phyloP scores from a whole-genome alignment of 1,140 invertebrate species.

The Anadara kagoshimensis region DNA sequence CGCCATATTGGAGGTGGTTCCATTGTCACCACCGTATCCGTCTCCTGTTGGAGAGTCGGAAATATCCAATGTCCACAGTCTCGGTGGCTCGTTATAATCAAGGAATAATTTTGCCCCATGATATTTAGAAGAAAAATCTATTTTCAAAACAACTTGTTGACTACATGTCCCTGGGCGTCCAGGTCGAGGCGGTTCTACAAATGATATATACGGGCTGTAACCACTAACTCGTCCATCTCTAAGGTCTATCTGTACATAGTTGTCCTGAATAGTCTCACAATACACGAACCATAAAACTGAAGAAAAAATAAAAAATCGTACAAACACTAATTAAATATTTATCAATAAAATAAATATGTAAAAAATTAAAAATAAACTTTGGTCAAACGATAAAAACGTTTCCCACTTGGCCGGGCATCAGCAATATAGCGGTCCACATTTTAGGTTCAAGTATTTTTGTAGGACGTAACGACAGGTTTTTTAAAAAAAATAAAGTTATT shows the following conservation, averaged over 20 bases:
- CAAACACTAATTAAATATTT: no score
- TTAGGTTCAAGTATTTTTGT: no score
- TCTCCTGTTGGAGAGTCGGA: constrained; percentile 67
- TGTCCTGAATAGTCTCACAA: constrained; percentile 35
- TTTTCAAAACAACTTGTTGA: constrained; percentile 66
- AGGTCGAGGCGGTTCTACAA: constrained; percentile 56
- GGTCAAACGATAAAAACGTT: no score
- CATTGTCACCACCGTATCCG: constrained; percentile 67
- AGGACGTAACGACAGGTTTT: no score
- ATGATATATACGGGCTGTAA: constrained; percentile 68
- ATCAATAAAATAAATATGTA: no score
- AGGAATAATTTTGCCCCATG: constrained; percentile 59
- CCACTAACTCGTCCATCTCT: constrained; percentile 63
- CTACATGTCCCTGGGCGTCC: constrained; percentile 46
- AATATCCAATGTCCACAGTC: constrained; percentile 70
- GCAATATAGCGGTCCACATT: no score
- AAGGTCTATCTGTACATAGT: constrained; percentile 64
- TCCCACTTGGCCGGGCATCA: no score
- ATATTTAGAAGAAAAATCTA: constrained; percentile 66
- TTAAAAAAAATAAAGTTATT: no score
- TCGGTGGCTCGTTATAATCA: constrained; percentile 65
- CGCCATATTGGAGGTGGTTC: constrained; percentile 65
- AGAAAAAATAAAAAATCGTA: not conserved
- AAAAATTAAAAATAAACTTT: no score
- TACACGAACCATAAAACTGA: constrained; percentile 1